phyloP scores from a whole-genome alignment of 2,888 invertebrate genomes.

The Xylophagus ater region DNA sequence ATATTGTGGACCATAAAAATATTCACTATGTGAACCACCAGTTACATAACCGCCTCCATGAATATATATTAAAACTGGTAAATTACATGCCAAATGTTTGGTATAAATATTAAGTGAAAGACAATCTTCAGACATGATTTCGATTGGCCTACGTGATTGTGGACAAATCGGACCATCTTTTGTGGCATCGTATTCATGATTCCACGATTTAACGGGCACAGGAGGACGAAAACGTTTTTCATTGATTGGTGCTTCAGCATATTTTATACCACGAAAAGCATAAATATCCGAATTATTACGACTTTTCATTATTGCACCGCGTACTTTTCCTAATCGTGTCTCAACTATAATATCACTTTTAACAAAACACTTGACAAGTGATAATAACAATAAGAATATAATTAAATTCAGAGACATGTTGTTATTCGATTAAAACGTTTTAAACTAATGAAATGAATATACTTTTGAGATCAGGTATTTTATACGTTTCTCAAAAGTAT shows the following conservation, averaged over 20 bases:
- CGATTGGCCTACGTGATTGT: slow-evolving; percentile 17
- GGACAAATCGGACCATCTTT: slow-evolving; percentile 29
- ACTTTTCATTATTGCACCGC: slow-evolving; percentile 33
- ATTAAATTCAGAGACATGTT: not conserved
- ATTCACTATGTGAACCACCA: not conserved
- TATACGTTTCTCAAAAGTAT: no score
- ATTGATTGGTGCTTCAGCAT: slow-evolving; percentile 35
- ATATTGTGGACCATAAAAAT: slow-evolving; percentile 26
- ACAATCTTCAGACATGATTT: slow-evolving; percentile 44
- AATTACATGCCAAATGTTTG: slow-evolving; percentile 12
- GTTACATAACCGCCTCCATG: slow-evolving; percentile 6
- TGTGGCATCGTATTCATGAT: slow-evolving; percentile 29
- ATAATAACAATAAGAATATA: not conserved
- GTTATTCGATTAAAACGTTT: not conserved
- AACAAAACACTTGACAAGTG: not conserved
- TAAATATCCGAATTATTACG: slow-evolving; percentile 32
- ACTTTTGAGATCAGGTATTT: not conserved
- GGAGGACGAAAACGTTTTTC: slow-evolving; percentile 35
- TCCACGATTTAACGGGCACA: slow-evolving; percentile 26
- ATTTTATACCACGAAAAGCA: slow-evolving; percentile 37
- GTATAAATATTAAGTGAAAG: slow-evolving; percentile 48
- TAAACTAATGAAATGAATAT: not conserved
- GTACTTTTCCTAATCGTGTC: slow-evolving; percentile 28
- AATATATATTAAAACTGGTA: slow-evolving; percentile 10
- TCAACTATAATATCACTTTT: not conserved